phyloP scores from a whole-genome alignment of 2,797 vertebrate genomes.

The Danio albolineatus region DNA sequence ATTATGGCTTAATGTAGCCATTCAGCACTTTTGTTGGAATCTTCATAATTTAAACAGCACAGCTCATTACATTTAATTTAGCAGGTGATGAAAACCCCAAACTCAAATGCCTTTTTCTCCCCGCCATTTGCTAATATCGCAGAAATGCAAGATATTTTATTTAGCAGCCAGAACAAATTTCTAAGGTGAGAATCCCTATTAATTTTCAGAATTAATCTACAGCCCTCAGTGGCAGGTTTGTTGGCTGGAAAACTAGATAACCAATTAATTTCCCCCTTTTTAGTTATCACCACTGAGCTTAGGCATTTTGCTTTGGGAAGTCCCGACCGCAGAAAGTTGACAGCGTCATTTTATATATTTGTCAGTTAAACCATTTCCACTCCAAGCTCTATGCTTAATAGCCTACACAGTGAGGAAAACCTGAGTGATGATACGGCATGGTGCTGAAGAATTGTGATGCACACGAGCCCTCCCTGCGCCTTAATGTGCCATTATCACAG shows the following conservation, averaged over 20 bases:
- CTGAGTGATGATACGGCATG: constrained; percentile 43
- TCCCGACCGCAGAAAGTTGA: not conserved
- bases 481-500: constrained; percentile 62
- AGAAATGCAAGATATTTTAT: not conserved
- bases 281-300: not conserved
- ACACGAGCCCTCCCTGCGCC: constrained; percentile 41
- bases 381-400: constrained; percentile 4
- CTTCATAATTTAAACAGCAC: constrained; percentile 15
- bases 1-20: constrained; percentile 6
- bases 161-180: constrained; percentile 5
- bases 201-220: not conserved
- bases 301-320: not conserved
- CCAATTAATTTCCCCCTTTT: not conserved
- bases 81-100: not conserved
- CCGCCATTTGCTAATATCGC: not conserved
- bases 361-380: constrained; percentile 12
- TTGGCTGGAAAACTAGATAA: constrained; percentile 5
- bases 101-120: not conserved
- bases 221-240: not conserved
- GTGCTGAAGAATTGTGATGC: constrained; percentile 49
- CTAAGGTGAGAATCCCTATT: not conserved
- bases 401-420: not conserved
- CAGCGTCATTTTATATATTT: constrained; percentile 8
- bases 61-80: constrained; percentile 17
- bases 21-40: constrained; percentile 5